These are phyloP conservation scores for Neelides sp. DNA, from an alignment of 1,140 invertebrate genomes.

Conservation along the genomic window DNA sequence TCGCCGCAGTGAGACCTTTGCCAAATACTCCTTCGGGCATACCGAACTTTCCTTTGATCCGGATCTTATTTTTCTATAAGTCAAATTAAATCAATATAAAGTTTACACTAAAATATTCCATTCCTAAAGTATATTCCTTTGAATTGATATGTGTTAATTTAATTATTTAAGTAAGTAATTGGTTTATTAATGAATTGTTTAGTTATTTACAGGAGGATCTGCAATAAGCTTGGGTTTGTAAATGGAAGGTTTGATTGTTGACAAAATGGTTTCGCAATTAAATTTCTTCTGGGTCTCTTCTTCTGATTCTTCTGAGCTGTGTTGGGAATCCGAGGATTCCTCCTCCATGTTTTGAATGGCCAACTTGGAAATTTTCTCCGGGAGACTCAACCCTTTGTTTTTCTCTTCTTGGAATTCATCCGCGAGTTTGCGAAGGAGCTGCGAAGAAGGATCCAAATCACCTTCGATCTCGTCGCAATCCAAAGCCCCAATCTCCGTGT, in stretches of 20 bases:
- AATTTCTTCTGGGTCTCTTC: constrained; percentile 58
- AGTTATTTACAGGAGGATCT: constrained; percentile 47
- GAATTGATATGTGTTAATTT: not conserved
- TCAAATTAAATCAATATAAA: not conserved
- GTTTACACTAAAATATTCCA: constrained; percentile 11
- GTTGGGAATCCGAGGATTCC: constrained; percentile 46
- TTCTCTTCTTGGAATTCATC: constrained; percentile 44
- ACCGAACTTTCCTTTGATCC: constrained; percentile 56
- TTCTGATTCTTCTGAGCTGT: constrained; percentile 46
- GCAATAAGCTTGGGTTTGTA: constrained; percentile 80
- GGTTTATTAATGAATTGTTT: not conserved
- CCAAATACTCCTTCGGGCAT: constrained; percentile 53
- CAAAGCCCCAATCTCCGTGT: constrained; percentile 74
- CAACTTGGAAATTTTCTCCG: constrained; percentile 34
- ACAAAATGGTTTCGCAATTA: constrained; percentile 87
- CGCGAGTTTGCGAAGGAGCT: constrained; percentile 46
- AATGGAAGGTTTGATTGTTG: constrained; percentile 76
- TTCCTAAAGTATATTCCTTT: constrained; percentile 5
- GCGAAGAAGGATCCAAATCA: constrained; percentile 50
- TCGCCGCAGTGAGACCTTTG: constrained; percentile 45
- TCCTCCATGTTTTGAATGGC: constrained; percentile 43
- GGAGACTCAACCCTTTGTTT: constrained; percentile 23
- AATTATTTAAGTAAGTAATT: not conserved
- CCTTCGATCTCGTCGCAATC: constrained; percentile 84
- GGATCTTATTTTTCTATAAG: constrained; percentile 39